phyloP scores from a whole-genome alignment of 2,888 invertebrate species.

The Andrena hattorfiana region DNA sequence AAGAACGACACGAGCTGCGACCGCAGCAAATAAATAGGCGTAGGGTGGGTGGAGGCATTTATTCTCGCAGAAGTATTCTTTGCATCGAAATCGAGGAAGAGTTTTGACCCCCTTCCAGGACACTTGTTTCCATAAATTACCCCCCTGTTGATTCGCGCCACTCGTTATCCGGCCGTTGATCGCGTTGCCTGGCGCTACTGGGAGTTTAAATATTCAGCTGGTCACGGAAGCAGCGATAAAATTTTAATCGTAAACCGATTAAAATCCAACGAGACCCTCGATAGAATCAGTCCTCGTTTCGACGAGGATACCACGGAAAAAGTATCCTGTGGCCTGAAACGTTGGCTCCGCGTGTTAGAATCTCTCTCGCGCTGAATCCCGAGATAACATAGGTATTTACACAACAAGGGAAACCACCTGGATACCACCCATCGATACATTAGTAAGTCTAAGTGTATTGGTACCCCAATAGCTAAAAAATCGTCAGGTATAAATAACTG shows the following conservation, averaged over 20 bases:
- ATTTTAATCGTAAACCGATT: slow-evolving; percentile 69
- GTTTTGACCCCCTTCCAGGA: background rate
- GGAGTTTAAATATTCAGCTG: slow-evolving; percentile 70
- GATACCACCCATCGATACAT: too few species aligned
- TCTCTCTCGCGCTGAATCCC: too few species aligned
- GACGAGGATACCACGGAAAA: background rate
- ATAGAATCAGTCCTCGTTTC: slow-evolving; percentile 40
- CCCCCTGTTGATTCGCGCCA: slow-evolving; percentile 49
- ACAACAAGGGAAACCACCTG: too few species aligned
- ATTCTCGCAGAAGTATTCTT: slow-evolving; percentile 33
- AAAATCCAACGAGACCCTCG: slow-evolving; percentile 42
- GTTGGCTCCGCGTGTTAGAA: background rate
- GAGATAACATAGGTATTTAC: too few species aligned
- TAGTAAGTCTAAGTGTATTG: too few species aligned
- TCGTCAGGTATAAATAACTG: background rate
- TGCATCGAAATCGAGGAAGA: slow-evolving; percentile 17
- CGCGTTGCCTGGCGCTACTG: slow-evolving; percentile 34
- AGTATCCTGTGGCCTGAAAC: background rate
- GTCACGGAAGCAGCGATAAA: slow-evolving; percentile 65
- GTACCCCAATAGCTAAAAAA: background rate
- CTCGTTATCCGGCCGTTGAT: slow-evolving; percentile 33
- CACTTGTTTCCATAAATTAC: slow-evolving; percentile 38
- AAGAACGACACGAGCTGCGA: background rate
- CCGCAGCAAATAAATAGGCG: background rate
- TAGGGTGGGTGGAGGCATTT: slow-evolving; percentile 14